Evolutionary conservation across 2,797 vertebrate species (phyloP).

Genomic region (Sylvilagus floridanus): DNA sequence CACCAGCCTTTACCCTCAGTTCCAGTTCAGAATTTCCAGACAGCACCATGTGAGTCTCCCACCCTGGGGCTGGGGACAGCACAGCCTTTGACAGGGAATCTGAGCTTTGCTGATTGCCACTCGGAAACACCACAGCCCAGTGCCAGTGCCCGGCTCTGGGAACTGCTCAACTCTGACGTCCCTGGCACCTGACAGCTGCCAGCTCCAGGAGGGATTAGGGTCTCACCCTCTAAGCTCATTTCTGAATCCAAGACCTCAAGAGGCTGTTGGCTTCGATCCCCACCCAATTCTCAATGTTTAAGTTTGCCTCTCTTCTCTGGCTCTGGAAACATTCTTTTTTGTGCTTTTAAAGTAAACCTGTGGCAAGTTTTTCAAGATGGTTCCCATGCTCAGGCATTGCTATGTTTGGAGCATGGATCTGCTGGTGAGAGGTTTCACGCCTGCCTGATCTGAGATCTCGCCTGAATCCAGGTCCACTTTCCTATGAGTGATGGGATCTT

Average conservation of each 20-base stretch:
- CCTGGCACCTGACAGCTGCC: fast-evolving
- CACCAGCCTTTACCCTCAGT: not conserved
- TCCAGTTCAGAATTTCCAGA: not conserved
- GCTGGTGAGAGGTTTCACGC: no score
- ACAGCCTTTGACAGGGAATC: fast-evolving
- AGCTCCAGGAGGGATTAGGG: fast-evolving
- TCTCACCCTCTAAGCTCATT: not conserved
- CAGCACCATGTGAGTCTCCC: no score
- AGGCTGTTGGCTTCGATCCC: not conserved
- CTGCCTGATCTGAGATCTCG: not conserved
- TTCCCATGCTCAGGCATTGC: no score
- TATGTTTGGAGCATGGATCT: not conserved
- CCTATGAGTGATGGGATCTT: no score
- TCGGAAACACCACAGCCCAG: fast-evolving
- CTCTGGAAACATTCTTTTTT: not conserved
- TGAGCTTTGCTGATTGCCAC: fast-evolving
- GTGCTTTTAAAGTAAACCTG: not conserved
- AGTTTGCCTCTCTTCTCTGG: not conserved
- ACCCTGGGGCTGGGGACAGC: fast-evolving
- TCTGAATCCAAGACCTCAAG: not conserved
- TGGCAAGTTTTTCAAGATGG: not conserved
- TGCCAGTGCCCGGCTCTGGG: not conserved
- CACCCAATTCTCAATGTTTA: not conserved
- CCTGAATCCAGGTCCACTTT: not conserved
- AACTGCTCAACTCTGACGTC: fast-evolving